Evolutionary conservation across 2,888 invertebrate species (phyloP).

Genomic region (Ctenicera cuprea): DNA sequence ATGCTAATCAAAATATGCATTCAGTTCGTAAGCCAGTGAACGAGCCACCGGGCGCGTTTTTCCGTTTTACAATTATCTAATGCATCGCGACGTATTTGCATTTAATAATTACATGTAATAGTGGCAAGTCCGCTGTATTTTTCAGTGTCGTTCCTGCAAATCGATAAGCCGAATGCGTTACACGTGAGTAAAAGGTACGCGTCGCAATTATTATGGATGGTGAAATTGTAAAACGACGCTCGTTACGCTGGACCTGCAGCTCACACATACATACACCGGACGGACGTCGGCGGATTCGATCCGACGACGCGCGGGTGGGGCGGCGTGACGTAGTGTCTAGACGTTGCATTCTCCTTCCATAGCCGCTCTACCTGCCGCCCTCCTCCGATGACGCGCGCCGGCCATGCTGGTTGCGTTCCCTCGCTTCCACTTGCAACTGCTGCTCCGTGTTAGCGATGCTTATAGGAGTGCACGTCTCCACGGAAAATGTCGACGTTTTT

Average conservation of each 20-base stretch:
- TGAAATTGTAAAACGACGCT: slow-evolving; percentile 44
- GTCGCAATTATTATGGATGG: not conserved
- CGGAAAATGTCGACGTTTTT: slow-evolving; percentile 27
- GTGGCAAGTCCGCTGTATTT: slow-evolving; percentile 8
- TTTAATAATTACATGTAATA: slow-evolving; percentile 37
- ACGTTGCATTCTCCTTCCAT: slow-evolving; percentile 60
- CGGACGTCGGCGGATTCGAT: slow-evolving; percentile 51
- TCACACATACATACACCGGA: slow-evolving; percentile 1
- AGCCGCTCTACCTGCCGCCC: slow-evolving; percentile 56
- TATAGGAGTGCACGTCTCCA: slow-evolving; percentile 33
- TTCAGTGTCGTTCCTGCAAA: not conserved
- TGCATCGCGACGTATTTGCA: slow-evolving; percentile 29
- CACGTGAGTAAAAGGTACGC: no score
- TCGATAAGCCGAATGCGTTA: no score
- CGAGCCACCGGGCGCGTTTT: slow-evolving; percentile 19
- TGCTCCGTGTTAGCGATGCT: slow-evolving; percentile 40
- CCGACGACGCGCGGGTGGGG: slow-evolving; percentile 57
- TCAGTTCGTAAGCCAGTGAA: not conserved
- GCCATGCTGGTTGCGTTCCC: slow-evolving; percentile 53
- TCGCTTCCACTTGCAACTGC: slow-evolving; percentile 46
- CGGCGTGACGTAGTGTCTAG: slow-evolving; percentile 64
- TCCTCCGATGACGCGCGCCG: slow-evolving; percentile 55
- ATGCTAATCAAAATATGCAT: slow-evolving; percentile 32
- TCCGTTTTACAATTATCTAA: slow-evolving; percentile 25
- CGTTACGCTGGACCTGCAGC: slow-evolving; percentile 45